These are phyloP conservation scores for Antidorcas marsupialis DNA, from an alignment of 2,113 vertebrate species.

Conservation along the genomic window DNA sequence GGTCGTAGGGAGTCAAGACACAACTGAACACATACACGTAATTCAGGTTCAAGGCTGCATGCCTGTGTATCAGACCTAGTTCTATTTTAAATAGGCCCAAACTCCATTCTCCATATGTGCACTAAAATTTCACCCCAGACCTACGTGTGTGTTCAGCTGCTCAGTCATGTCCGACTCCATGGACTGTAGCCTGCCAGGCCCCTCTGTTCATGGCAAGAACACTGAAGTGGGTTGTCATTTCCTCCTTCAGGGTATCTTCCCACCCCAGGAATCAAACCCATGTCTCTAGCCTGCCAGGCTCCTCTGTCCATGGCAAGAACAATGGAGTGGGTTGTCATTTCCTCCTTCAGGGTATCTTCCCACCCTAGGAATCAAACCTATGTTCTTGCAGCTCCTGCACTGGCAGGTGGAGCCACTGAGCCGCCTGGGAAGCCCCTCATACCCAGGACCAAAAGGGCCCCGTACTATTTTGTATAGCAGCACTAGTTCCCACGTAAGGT, in stretches of 20 bases:
- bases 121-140: background rate
- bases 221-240: background rate
- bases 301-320: background rate
- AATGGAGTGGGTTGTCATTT: background rate
- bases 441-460: background rate
- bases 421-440: background rate
- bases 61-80: background rate
- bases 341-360: background rate
- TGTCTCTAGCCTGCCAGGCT: background rate
- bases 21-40: background rate
- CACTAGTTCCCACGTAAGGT: background rate
- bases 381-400: background rate
- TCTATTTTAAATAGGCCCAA: background rate
- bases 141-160: background rate
- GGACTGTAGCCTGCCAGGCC: background rate
- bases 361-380: background rate
- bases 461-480: background rate
- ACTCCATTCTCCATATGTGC: background rate
- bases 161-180: background rate
- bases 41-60: background rate
- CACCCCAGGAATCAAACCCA: background rate
- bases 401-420: background rate
- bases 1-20: background rate
- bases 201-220: background rate
- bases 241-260: background rate